These are phyloP conservation scores for Psophia crepitans DNA, from an alignment of 2,113 vertebrate species.

Conservation along the genomic window DNA sequence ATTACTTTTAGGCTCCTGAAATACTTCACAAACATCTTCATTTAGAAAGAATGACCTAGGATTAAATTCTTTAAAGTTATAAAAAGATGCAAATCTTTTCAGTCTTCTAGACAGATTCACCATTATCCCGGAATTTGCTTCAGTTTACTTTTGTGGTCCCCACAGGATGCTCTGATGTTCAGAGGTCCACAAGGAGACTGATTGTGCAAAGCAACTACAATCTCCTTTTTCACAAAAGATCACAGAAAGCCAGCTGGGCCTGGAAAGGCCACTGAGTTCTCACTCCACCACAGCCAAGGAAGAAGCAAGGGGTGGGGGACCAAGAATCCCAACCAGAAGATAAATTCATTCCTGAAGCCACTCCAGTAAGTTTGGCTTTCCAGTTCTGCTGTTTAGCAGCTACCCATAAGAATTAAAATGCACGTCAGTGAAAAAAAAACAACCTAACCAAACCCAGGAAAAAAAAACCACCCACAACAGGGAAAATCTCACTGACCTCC, in stretches of 20 bases:
- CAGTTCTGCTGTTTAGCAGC: neutral
- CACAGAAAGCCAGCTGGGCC: neutral
- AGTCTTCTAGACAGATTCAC: neutral
- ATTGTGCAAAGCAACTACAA: neutral
- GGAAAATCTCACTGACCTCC: neutral
- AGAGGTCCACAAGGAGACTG: neutral
- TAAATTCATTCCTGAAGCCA: neutral
- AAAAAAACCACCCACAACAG: neutral
- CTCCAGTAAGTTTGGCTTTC: neutral
- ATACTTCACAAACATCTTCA: neutral
- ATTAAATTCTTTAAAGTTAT: neutral
- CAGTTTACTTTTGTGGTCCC: neutral
- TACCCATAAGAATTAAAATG: neutral
- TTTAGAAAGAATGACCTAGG: neutral
- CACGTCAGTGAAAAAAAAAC: neutral
- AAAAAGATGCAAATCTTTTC: neutral
- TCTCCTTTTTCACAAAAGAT: neutral
- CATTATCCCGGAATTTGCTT: neutral
- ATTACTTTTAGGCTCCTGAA: neutral
- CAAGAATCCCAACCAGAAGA: neutral
- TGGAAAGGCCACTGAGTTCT: neutral
- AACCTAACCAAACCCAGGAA: rapidly evolving
- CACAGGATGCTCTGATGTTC: neutral
- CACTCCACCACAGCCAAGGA: neutral
- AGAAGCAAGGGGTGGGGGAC: neutral